Evolutionary conservation across 2,888 invertebrate genomes (phyloP).

Genomic region (Parnassius orleans): DNA sequence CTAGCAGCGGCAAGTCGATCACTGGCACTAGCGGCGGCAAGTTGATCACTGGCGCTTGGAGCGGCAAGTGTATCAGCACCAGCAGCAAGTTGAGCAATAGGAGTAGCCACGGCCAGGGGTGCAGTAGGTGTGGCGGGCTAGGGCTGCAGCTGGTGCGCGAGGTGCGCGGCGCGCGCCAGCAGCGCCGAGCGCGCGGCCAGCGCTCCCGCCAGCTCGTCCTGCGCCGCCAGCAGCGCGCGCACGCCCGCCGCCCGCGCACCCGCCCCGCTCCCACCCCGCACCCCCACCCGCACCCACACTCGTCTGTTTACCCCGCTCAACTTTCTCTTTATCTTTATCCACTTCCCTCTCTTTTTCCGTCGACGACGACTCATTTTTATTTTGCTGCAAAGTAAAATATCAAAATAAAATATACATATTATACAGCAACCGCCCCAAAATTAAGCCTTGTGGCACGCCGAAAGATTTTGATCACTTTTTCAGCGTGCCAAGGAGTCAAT

Average conservation of each 20-base stretch:
- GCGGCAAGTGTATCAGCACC: too few relatives aligned
- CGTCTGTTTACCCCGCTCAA: conserved; percentile 13
- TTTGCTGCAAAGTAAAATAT: conserved; percentile 1
- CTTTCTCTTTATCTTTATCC: conserved; percentile 22
- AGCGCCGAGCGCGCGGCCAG: conserved; percentile 49
- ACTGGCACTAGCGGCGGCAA: too few relatives aligned
- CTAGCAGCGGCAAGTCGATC: too few relatives aligned
- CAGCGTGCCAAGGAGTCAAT: too few relatives aligned
- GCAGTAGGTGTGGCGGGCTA: conserved; percentile 29
- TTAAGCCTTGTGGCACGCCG: too few relatives aligned
- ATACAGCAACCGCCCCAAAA: too few relatives aligned
- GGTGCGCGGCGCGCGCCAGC: conserved; percentile 37
- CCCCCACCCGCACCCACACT: conserved; percentile 40
- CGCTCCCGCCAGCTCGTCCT: conserved; percentile 50
- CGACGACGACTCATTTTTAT: conserved; percentile 5
- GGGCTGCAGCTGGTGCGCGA: conserved; percentile 34
- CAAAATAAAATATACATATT: not conserved
- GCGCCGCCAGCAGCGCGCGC: conserved; percentile 56
- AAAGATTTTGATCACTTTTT: too few relatives aligned
- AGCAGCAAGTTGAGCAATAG: too few relatives aligned
- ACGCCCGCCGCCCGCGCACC: conserved; percentile 47
- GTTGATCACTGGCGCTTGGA: not conserved
- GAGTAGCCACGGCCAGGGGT: too few relatives aligned
- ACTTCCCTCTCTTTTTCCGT: conserved; percentile 1
- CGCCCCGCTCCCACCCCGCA: conserved; percentile 31